Conservation (phyloP, 2,113 vertebrate genomes). For the Spheniscus mendiculus region DNA sequence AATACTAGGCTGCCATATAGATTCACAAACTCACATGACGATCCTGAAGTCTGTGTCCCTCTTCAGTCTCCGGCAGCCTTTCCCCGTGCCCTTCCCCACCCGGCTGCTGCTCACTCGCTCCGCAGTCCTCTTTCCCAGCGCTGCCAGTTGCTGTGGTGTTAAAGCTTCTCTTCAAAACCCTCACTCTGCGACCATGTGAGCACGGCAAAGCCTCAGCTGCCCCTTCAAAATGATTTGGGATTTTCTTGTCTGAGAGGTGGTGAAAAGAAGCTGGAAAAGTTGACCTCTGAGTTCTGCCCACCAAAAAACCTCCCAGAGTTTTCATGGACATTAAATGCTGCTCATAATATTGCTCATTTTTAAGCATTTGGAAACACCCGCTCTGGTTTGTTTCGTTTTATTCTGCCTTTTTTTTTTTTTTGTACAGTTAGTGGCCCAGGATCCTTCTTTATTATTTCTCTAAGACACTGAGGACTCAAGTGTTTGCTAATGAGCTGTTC, state of each 20-base stretch:
- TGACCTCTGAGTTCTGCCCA: neutral
- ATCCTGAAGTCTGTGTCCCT: neutral
- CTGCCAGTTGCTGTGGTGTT: neutral
- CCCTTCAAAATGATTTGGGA: neutral
- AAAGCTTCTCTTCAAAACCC: neutral
- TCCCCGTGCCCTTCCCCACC: neutral
- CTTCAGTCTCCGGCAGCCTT: rapidly evolving
- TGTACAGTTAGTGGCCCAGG: too few relatives aligned
- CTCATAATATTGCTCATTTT: neutral
- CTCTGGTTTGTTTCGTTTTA: neutral
- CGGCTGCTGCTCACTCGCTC: rapidly evolving
- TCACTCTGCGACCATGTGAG: rapidly evolving
- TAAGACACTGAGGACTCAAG: neutral
- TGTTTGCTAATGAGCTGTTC: neutral
- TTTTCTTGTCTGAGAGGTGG: neutral
- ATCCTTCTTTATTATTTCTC: neutral
- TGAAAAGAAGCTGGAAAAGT: neutral
- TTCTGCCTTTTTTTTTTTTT: neutral
- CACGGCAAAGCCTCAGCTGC: neutral
- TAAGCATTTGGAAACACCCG: neutral
- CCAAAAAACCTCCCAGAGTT: neutral
- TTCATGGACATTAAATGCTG: neutral
- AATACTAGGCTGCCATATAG: neutral
- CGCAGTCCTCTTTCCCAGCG: rapidly evolving
- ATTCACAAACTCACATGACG: neutral